phyloP scores from a whole-genome alignment of 1,140 invertebrate species.

The Diprion similis region DNA sequence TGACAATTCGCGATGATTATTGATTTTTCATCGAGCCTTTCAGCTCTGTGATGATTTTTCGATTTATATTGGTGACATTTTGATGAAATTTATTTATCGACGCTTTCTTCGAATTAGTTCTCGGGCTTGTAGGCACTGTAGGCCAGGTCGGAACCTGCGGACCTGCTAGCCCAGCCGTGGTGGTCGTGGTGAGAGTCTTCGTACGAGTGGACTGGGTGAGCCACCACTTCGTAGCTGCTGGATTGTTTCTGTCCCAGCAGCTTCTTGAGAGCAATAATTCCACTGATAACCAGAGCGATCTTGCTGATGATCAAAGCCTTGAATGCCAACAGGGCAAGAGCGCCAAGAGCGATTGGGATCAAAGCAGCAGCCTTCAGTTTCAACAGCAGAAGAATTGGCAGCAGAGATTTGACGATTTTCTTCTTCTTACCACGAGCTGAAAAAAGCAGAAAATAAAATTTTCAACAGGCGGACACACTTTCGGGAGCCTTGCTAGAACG shows the following conservation, averaged over 20 bases:
- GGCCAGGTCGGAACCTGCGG: slow-evolving; percentile 50
- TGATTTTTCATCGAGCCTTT: slow-evolving; percentile 7
- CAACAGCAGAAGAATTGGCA: slow-evolving; percentile 76
- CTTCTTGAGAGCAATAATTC: slow-evolving; percentile 80
- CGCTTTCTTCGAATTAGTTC: neutral
- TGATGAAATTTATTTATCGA: slow-evolving; percentile 15
- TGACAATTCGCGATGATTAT: neutral
- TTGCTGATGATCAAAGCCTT: slow-evolving; percentile 84
- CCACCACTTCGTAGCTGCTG: slow-evolving; percentile 71
- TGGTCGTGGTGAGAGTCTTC: slow-evolving; percentile 54
- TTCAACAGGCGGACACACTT: too few relatives aligned
- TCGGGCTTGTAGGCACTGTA: slow-evolving; percentile 57
- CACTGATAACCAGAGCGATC: slow-evolving; percentile 77
- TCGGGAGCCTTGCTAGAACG: too few relatives aligned
- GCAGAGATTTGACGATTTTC: slow-evolving; percentile 65
- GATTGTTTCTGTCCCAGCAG: slow-evolving; percentile 73
- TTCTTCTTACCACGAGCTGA: slow-evolving; percentile 70
- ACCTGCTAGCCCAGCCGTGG: slow-evolving; percentile 54
- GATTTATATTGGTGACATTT: slow-evolving; percentile 9
- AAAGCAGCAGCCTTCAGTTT: slow-evolving; percentile 81
- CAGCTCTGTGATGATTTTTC: slow-evolving; percentile 10
- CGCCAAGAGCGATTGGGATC: slow-evolving; percentile 77
- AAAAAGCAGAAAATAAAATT: slow-evolving; percentile 15
- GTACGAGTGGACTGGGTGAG: slow-evolving; percentile 51
- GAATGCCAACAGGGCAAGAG: slow-evolving; percentile 79